Conservation (phyloP, 2,113 vertebrate species). For the Hypocryptadius cinnamomeus region DNA sequence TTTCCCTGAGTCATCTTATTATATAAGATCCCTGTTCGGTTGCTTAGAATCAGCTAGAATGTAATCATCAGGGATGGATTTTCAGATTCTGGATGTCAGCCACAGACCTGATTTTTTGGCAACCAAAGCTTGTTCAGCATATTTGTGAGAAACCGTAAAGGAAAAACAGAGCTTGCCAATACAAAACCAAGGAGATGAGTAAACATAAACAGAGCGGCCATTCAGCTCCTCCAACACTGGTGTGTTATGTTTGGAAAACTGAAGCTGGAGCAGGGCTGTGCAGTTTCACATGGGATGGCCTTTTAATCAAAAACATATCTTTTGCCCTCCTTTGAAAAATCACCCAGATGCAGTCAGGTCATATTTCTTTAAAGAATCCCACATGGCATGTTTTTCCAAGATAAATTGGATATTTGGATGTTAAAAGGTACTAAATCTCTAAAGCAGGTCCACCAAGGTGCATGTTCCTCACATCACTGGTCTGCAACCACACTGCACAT, state of each 20-base stretch:
- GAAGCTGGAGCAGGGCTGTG: background rate
- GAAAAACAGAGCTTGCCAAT: background rate
- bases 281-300: background rate
- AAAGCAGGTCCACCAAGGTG: background rate
- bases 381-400: background rate
- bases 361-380: background rate
- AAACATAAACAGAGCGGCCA: background rate
- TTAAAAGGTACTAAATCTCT: background rate
- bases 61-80: background rate
- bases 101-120: background rate
- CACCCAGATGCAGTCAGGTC: background rate
- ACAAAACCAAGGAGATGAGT: background rate
- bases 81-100: background rate
- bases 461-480: accelerated
- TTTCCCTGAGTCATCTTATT: background rate
- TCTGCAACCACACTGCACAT: background rate
- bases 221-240: background rate
- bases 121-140: background rate
- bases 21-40: background rate
- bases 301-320: background rate
- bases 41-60: background rate
- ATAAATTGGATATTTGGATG: background rate
- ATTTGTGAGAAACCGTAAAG: background rate
- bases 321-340: background rate
- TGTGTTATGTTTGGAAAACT: background rate